phyloP scores from a whole-genome alignment of 2,797 vertebrate species.

The Enteromius unitaeniatus region DNA sequence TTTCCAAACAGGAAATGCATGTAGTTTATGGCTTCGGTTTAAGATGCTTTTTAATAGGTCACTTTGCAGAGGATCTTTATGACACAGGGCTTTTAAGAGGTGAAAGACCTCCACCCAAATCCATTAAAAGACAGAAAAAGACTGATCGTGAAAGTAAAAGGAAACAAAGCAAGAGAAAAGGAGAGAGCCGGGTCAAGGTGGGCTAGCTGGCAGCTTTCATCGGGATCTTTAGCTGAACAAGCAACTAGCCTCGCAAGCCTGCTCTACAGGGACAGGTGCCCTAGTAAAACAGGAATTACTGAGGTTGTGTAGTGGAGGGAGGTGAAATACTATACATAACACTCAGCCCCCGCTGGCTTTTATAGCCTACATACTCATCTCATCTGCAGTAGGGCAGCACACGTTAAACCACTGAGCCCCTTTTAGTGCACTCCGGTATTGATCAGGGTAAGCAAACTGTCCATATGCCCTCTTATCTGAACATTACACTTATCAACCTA shows the following conservation, averaged over 20 bases:
- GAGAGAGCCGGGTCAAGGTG: constrained; percentile 32
- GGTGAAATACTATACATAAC: constrained; percentile 52
- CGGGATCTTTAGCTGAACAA: constrained; percentile 71
- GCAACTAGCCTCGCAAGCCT: constrained; percentile 65
- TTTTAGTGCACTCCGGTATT: constrained; percentile 49
- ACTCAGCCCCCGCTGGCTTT: constrained; percentile 40
- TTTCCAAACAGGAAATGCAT: constrained; percentile 28
- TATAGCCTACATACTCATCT: constrained; percentile 53
- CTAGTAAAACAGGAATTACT: constrained; percentile 55
- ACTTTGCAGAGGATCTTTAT: constrained; percentile 29
- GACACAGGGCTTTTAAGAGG: constrained; percentile 38
- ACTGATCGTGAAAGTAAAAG: constrained; percentile 4
- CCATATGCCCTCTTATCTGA: constrained; percentile 33
- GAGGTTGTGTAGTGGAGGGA: constrained; percentile 24
- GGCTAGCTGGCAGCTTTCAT: constrained; percentile 61
- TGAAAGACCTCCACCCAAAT: constrained; percentile 37
- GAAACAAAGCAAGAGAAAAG: constrained; percentile 10
- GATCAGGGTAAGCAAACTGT: constrained; percentile 39
- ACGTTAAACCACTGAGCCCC: constrained; percentile 52
- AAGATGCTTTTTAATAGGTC: constrained; percentile 38
- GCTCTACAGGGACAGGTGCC: constrained; percentile 59
- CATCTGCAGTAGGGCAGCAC: constrained; percentile 48
- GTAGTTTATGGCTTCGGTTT: constrained; percentile 22
- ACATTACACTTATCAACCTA: constrained; percentile 41
- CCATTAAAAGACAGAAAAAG: constrained; percentile 37